Base-by-base conservation (phyloP, 2,113 vertebrate genomes). In the Salvelinus namaycush region DNA sequence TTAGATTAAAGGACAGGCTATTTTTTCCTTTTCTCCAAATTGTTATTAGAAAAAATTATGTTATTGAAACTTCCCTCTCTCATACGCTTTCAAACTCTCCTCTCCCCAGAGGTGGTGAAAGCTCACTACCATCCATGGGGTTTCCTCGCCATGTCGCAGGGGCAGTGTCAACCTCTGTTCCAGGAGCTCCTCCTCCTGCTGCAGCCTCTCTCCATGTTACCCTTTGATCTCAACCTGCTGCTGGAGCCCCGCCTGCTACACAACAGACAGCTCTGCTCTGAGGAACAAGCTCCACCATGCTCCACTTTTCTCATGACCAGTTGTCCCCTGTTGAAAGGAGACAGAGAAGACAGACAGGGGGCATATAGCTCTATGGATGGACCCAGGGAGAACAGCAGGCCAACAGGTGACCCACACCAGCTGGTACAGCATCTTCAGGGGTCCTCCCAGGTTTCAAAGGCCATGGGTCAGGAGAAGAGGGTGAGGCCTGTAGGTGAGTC, bases 121-220 rank as follows among this genome's bases (percentile, higher is more conserved):
- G 90, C 93, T 67, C 94, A 96, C 86, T 99, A 99, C 89, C 96
- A 97, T 78, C 95, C 96, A 0, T 96, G 95, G 90, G 96, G 95
- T n/a, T 97, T 99, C 92, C 90, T 99, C 81, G 92, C 93, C 29
- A 93, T 96, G 71, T 93, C 96, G 0, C 95, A 95, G 54, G 90
- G 90, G 0, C 92, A 89, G 39, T 97, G 95, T 85, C 94, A 93
- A 31, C 89, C 94, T 39, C 88, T 97, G 79, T 96, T 97, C 0
- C 96, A 97, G 85, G 97, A 99, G 87, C 94, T 99, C 24, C 94
- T 98, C 11, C 93, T 97, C 57, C 89, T 98, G 64, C 92, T 99
- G 0, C 97, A 98, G 86, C 98, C 97, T 0, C 95, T 99, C 27
- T 96, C 96, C 4, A 90, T 96, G 76, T 86, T 99, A 79, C 97